These are phyloP conservation scores for Oreochromis grahami DNA, from an alignment of 2,797 vertebrate species.

Conservation along the genomic window DNA sequence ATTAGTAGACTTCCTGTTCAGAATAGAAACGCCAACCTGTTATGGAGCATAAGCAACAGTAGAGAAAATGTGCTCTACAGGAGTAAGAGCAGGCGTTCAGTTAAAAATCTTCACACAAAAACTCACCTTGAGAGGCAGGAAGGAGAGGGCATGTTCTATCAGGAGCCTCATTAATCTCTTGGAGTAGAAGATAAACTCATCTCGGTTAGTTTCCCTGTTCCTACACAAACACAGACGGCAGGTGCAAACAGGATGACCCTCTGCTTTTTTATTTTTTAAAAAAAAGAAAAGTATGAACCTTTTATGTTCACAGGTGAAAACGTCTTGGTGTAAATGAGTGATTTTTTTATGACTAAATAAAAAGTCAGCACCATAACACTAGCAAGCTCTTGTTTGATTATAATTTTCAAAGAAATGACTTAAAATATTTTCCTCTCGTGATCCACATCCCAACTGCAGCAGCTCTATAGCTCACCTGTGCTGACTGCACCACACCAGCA, in stretches of 20 bases:
- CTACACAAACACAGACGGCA: conserved; percentile 53
- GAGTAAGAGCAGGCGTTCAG: background rate
- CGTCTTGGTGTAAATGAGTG: background rate
- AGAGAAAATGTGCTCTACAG: background rate
- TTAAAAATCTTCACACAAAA: background rate
- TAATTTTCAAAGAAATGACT: background rate
- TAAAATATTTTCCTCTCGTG: background rate
- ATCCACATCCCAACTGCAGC: background rate
- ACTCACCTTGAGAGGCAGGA: conserved; percentile 85
- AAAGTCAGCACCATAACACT: background rate
- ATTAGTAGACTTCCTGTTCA: background rate
- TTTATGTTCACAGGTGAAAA: background rate
- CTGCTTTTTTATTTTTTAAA: background rate
- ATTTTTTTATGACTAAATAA: background rate
- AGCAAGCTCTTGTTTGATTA: background rate
- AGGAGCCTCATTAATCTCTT: conserved; percentile 92
- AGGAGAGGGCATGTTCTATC: conserved; percentile 90
- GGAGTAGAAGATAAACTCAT: conserved; percentile 94
- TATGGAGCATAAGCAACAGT: background rate
- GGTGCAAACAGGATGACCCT: background rate
- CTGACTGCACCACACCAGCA: background rate
- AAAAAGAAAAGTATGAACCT: background rate
- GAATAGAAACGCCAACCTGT: background rate
- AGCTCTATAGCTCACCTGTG: background rate
- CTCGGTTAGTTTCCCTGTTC: conserved; percentile 90